phyloP scores from a whole-genome alignment of 1,140 invertebrate genomes.

The Solen grandis region DNA sequence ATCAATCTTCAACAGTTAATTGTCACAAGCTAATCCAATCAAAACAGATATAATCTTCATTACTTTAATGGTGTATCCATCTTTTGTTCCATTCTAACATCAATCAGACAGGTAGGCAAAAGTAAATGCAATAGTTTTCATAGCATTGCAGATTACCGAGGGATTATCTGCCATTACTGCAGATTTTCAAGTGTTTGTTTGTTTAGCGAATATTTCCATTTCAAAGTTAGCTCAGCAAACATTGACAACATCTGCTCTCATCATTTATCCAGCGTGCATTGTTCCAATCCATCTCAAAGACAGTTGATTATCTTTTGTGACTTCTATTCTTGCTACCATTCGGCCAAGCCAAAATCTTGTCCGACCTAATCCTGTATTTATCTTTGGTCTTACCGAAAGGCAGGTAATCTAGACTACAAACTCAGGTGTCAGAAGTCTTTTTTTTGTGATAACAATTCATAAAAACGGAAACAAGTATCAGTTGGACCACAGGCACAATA shows the following conservation, averaged over 20 bases:
- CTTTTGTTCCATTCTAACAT: neutral
- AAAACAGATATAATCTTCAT: neutral
- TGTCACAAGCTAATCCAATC: neutral
- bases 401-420: constrained; percentile 24
- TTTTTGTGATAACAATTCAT: constrained; percentile 8
- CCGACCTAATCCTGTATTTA: constrained; percentile 13
- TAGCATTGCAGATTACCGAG: neutral
- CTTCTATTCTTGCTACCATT: neutral
- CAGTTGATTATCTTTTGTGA: neutral
- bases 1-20: neutral
- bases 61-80: neutral
- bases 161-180: constrained; percentile 27
- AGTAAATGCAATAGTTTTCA: neutral
- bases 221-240: neutral
- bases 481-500: constrained; percentile 42
- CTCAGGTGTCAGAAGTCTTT: constrained; percentile 47
- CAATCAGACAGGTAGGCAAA: neutral
- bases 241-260: neutral
- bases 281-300: neutral
- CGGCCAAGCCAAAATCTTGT: neutral
- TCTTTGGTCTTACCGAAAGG: constrained; percentile 4
- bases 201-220: neutral
- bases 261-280: neutral
- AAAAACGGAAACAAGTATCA: constrained; percentile 37
- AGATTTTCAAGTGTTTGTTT: constrained; percentile 43